phyloP scores from a whole-genome alignment of 2,113 vertebrate genomes.

The Rhipidura dahli region DNA sequence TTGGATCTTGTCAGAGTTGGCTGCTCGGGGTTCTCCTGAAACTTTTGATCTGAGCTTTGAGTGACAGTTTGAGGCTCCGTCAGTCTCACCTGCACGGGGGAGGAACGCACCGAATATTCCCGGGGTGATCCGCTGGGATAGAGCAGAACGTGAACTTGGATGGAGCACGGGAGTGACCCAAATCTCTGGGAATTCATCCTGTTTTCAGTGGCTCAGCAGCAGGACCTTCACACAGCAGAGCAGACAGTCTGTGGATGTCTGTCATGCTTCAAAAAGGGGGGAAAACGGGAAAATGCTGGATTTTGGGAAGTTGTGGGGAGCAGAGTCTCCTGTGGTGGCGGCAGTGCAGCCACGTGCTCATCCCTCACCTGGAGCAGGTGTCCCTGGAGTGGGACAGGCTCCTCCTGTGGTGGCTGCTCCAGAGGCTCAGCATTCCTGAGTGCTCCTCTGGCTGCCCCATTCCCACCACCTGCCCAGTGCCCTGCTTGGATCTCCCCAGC shows the following conservation, averaged over 20 bases:
- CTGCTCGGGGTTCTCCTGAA: neutral
- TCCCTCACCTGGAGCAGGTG: neutral
- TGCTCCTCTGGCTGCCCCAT: neutral
- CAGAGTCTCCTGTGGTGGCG: neutral
- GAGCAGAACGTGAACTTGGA: rapidly evolving
- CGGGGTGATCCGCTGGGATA: rapidly evolving
- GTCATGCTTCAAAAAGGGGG: rapidly evolving
- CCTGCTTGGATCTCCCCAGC: rapidly evolving
- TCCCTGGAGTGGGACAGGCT: neutral
- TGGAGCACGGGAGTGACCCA: neutral
- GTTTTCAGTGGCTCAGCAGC: neutral
- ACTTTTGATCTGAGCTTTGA: neutral
- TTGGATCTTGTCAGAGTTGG: neutral
- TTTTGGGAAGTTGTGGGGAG: rapidly evolving
- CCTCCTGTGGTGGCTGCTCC: neutral
- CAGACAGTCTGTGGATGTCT: neutral
- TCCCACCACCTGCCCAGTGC: neutral
- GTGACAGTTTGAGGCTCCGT: neutral
- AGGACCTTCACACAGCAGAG: neutral
- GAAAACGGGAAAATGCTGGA: rapidly evolving
- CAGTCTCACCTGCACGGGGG: neutral
- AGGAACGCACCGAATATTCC: neutral
- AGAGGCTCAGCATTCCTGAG: neutral
- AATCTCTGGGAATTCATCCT: neutral
- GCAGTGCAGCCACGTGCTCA: rapidly evolving